phyloP scores from a whole-genome alignment of 2,888 invertebrate genomes.

The Hyppa rectilinea region DNA sequence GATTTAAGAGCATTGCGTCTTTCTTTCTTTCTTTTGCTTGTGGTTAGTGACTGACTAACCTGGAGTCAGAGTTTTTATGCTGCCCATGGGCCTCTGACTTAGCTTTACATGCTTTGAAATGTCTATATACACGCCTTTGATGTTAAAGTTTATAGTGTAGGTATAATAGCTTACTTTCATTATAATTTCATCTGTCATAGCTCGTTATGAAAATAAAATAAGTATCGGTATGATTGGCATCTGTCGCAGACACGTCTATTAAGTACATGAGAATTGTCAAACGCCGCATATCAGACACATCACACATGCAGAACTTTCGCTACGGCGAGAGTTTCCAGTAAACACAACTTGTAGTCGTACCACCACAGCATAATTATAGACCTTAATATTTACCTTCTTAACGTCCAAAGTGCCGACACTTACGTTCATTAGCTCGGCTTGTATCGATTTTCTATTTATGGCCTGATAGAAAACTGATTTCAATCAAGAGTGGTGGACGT shows the following conservation, averaged over 20 bases:
- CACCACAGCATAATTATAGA: slow-evolving; percentile 69
- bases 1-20: slow-evolving; percentile 21
- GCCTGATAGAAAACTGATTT: slow-evolving; percentile 66
- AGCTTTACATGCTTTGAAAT: too few relatives aligned
- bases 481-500: slow-evolving; percentile 62
- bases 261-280: slow-evolving; percentile 64
- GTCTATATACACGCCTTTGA: slow-evolving; percentile 1
- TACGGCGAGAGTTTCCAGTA: slow-evolving; percentile 81
- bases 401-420: slow-evolving; percentile 69
- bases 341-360: slow-evolving; percentile 69
- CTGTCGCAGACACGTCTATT: slow-evolving; percentile 52
- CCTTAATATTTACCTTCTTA: slow-evolving; percentile 75
- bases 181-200: slow-evolving; percentile 48
- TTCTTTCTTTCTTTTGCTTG: too few relatives aligned
- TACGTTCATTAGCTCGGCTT: slow-evolving; percentile 65
- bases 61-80: too few relatives aligned
- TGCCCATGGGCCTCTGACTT: too few relatives aligned
- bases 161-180: slow-evolving; percentile 28
- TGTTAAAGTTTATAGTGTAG: too few relatives aligned
- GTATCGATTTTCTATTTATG: slow-evolving; percentile 74
- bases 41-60: too few relatives aligned
- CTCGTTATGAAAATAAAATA: slow-evolving; percentile 48
- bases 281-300: slow-evolving; percentile 62
- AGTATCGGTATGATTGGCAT: slow-evolving; percentile 50
- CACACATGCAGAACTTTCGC: slow-evolving; percentile 82